phyloP scores from a whole-genome alignment of 2,113 vertebrate species.

The Passer domesticus region DNA sequence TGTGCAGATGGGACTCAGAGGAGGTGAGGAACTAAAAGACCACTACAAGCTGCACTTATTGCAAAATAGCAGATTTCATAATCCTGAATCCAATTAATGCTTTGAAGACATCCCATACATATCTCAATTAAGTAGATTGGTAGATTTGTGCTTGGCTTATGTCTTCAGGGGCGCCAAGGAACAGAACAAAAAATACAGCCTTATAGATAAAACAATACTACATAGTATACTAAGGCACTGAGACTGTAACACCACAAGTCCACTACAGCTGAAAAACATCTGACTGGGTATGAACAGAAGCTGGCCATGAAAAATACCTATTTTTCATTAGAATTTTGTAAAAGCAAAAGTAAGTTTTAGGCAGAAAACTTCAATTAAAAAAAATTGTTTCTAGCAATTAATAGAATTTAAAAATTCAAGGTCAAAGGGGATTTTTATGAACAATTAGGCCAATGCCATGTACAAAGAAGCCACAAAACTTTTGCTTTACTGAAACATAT shows the following conservation, averaged over 20 bases:
- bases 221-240: neutral
- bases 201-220: neutral
- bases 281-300: neutral
- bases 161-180: neutral
- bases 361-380: neutral
- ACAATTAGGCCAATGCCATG: neutral
- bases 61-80: neutral
- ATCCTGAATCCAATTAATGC: neutral
- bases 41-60: neutral
- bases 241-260: neutral
- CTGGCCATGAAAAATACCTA: neutral
- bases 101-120: neutral
- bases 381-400: neutral
- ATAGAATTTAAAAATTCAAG: neutral
- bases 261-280: neutral
- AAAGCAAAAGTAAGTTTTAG: neutral
- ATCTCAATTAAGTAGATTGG: neutral
- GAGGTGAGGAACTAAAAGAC: neutral
- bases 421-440: constrained; percentile 19
- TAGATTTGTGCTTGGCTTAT: neutral
- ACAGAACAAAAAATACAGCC: neutral
- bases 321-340: neutral
- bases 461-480: constrained; percentile 36
- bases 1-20: neutral
- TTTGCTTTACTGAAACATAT: constrained; percentile 31